Evolutionary conservation across 2,888 invertebrate genomes (phyloP), one percentile per base, ranked within the genome.

Genomic region (Cephalotes varians): DNA sequence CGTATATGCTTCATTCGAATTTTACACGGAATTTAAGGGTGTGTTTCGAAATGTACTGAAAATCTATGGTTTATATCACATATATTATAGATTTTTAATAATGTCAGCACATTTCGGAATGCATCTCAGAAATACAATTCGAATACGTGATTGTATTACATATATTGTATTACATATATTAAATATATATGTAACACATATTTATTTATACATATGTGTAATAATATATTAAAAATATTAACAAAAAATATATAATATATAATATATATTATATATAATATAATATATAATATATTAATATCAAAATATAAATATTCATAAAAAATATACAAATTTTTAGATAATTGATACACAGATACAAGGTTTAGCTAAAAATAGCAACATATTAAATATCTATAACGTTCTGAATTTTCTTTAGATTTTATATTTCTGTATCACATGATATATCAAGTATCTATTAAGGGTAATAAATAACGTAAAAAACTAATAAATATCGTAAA

Each of bases 391-490:
- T 51, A 69, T 15, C 15, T 18, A 18, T 21, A 44, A 40, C 25
- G 5, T 44, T 40, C 40, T 40, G 12, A n/a, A 44, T 44, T 40
- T 12, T n/a, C 4, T 31, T 9, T 9, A 0, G 2, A 71, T 58
- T 73, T 60, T 62, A 18, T 3, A 34, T 47, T 73, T 60, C 12
- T 37, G 1, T 21, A 15, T 31, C 47, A 25, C 18, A 12, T 25
- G 21, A 34, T n/a, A 62, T 34, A n/a, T 62, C 49, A 34, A 15
- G 21, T 18, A 37, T 49, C 21, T 34, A n/a, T 49, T 62, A 44
- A 64, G 40, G 25, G 10, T 40, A 40, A 71, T 37, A 71, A 71
- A 71, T 65, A 62, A n/a, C 0, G n/a, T n/a, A n/a, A n/a, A n/a
- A n/a, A n/a, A n/a, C n/a, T n/a, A n/a, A n/a, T n/a, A n/a, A n/a